Conservation (phyloP, 1,140 invertebrate species). For the Thereuonema tuberculata region DNA sequence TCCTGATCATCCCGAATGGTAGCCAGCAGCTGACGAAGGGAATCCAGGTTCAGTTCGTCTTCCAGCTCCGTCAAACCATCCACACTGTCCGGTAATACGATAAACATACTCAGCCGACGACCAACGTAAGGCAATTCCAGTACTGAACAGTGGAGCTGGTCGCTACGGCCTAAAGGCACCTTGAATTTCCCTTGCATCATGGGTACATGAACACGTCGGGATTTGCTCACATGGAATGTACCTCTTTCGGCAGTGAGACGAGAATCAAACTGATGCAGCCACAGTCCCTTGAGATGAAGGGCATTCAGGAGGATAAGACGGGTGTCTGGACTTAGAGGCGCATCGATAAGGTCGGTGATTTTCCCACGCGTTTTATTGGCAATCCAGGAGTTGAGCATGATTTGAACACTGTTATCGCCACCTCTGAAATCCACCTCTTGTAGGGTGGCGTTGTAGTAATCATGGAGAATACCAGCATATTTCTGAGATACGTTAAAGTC, state of each 20-base stretch:
- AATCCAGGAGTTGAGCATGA: constrained; percentile 24
- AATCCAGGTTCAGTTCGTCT: constrained; percentile 24
- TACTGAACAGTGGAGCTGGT: constrained; percentile 25
- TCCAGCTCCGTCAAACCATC: constrained; percentile 24
- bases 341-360: constrained; percentile 19
- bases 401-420: constrained; percentile 14
- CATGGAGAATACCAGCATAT: constrained; percentile 19
- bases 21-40: constrained; percentile 25
- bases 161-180: constrained; percentile 25
- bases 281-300: constrained; percentile 21
- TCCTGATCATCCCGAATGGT: constrained; percentile 25
- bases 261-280: constrained; percentile 27
- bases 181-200: constrained; percentile 30
- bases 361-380: constrained; percentile 18
- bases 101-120: constrained; percentile 25
- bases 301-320: constrained; percentile 23
- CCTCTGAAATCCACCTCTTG: constrained; percentile 23
- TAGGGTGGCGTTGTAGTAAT: constrained; percentile 23
- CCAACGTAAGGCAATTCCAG: constrained; percentile 27
- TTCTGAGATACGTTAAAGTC: constrained; percentile 16
- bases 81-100: constrained; percentile 27
- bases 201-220: constrained; percentile 16
- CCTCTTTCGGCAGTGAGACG: constrained; percentile 25
- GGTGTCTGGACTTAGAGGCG: constrained; percentile 18
- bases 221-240: constrained; percentile 16